A percentile compares a stretch with the other conserved stretches of the same genome.
Evolutionary conservation across 2,113 vertebrate genomes (phyloP).

Genomic region (Colossoma macropomum): DNA sequence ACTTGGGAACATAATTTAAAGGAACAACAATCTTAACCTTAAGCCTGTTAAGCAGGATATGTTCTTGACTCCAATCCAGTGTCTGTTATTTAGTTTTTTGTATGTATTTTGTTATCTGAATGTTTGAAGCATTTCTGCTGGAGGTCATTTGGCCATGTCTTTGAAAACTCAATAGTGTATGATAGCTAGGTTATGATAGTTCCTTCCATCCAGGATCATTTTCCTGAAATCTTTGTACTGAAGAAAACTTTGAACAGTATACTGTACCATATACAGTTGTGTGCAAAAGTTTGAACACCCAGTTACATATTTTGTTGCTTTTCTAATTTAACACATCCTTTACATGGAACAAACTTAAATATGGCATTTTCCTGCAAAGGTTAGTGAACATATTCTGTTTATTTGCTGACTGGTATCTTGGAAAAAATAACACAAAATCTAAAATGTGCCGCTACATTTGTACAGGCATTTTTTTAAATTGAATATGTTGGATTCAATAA

Average conservation of each 20-base stretch:
- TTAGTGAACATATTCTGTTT: too few species aligned
- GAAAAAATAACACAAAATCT: too few species aligned
- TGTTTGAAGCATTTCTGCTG: background rate
- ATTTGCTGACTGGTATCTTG: too few species aligned
- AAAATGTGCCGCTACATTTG: too few species aligned
- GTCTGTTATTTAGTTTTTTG: constrained; percentile 3
- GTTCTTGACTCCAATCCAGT: constrained; percentile 38
- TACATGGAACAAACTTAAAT: too few species aligned
- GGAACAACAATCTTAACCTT: constrained; percentile 16
- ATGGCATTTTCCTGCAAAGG: too few species aligned
- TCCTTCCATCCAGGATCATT: constrained; percentile 7
- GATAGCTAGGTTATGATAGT: background rate
- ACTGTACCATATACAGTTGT: background rate
- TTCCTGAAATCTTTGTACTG: background rate
- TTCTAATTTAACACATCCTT: too few species aligned
- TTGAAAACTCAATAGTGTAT: background rate
- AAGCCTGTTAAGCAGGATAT: constrained; percentile 30
- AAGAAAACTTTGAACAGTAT: background rate
- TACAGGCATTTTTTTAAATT: too few species aligned
- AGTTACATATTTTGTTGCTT: too few species aligned
- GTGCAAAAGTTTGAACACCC: too few species aligned
- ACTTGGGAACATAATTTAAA: constrained; percentile 34
- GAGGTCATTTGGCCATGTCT: background rate
- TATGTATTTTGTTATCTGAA: background rate
- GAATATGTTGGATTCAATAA: too few species aligned